Evolutionary conservation across 2,113 vertebrate species (phyloP), one percentile per base, ranked within the genome.

Genomic region (Ifrita kowaldi): DNA sequence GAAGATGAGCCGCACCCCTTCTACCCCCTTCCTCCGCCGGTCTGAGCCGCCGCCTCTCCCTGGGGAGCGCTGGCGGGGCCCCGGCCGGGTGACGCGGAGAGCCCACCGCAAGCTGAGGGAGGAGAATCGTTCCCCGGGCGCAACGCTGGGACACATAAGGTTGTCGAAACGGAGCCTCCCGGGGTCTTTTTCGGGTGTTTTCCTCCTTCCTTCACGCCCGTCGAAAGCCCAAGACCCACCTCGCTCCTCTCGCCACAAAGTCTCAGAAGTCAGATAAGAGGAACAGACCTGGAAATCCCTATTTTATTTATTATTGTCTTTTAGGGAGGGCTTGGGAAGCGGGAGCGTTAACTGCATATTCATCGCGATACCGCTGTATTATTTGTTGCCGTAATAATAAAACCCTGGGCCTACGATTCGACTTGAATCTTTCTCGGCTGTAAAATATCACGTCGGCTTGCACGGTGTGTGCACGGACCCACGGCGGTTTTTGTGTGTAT

Each of bases 301-400:
- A 46, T 84, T 79, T 60, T 59, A 35, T 84, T 81, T 59, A 15
- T 63, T 56, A 57, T 84, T 80, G 27, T 62, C 5, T 78, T 73
- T 42, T 55, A 85, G 60, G 39, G 57, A 32, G 44, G 41, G 37
- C 23, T 68, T 26, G 68, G 84, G 70, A 30, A 78, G 44, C 2
- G 74, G 87, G 91, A 47, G 62, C 68, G 93, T 94, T 96, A 94
- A 91, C 37, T 47, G 78, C n/a, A 63, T 75, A 81, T 68, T 81
- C 83, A 28, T 53, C 22, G 69, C n/a, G 22, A 89, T 62, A 63
- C 50, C 5, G 13, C 63, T 57, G 21, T 41, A 41, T 82, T 84
- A 93, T 90, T 91, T 93, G 68, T 76, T 84, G 46, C 32, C 50
- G 44, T 87, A 82, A 94, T 93, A 91, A 84, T 95, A 96, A 97